Conservation (phyloP, 2,888 invertebrate species). For the Drosophila siamana region DNA sequence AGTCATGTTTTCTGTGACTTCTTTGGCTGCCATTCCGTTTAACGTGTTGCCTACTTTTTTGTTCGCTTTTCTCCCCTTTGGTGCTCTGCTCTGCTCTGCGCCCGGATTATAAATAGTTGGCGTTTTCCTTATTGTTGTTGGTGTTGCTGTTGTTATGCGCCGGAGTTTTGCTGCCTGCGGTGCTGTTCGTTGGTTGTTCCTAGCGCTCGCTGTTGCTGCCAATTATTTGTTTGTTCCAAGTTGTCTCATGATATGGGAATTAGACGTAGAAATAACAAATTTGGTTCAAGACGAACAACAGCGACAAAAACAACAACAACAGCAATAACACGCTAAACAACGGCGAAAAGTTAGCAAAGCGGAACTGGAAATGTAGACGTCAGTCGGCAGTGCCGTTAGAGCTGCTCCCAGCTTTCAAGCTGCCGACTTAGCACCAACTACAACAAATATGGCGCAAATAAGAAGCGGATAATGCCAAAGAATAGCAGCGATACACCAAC, state of each 20-base stretch:
- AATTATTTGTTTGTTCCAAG: slow-evolving; percentile 66
- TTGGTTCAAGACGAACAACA: slow-evolving; percentile 47
- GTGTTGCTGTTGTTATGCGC: slow-evolving; percentile 35
- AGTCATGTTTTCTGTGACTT: slow-evolving; percentile 67
- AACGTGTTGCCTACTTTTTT: slow-evolving; percentile 44
- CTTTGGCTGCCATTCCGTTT: slow-evolving; percentile 44
- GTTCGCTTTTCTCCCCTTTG: slow-evolving; percentile 46
- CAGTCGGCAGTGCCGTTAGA: slow-evolving; percentile 69
- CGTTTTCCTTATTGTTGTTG: slow-evolving; percentile 28
- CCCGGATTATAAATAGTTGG: slow-evolving; percentile 70
- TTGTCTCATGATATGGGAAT: slow-evolving; percentile 66
- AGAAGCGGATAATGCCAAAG: slow-evolving; percentile 46
- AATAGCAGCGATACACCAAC: slow-evolving; percentile 10
- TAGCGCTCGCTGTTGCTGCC: slow-evolving; percentile 45
- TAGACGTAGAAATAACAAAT: slow-evolving; percentile 60
- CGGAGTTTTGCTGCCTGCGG: slow-evolving; percentile 49
- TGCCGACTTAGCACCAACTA: slow-evolving; percentile 49
- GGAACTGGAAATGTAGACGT: slow-evolving; percentile 73
- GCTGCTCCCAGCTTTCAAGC: slow-evolving; percentile 67
- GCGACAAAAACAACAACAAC: slow-evolving; percentile 40
- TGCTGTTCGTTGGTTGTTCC: slow-evolving; percentile 20
- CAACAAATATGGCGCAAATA: slow-evolving; percentile 54
- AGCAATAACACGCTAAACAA: slow-evolving; percentile 59
- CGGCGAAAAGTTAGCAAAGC: slow-evolving; percentile 78
- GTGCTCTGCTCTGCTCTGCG: slow-evolving; percentile 28